Evolutionary conservation across 2,797 vertebrate genomes (phyloP).

Genomic region (Sebastes hopkinsi): DNA sequence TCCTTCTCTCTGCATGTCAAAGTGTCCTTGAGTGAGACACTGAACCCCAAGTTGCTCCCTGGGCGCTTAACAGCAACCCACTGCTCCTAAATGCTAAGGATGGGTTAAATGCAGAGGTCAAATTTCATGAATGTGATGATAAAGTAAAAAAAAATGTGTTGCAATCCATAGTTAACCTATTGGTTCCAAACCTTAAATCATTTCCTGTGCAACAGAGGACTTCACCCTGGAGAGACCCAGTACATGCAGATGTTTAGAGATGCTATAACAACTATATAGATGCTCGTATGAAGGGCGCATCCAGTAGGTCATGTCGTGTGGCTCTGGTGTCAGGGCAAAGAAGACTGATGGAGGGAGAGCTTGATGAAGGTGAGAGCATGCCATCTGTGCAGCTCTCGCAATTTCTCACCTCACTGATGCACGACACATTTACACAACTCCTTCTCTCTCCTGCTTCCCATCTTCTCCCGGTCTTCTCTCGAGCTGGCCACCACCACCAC

Average conservation of each 20-base stretch:
- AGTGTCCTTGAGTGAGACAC: not conserved
- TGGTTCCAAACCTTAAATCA: not conserved
- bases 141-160: not conserved
- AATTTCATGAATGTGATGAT: not conserved
- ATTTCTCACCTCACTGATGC: slow-evolving; percentile 82
- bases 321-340: slow-evolving; percentile 55
- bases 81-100: not conserved
- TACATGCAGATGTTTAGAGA: not conserved
- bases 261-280: not conserved
- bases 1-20: not conserved
- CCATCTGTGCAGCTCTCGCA: slow-evolving; percentile 76
- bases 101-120: not conserved
- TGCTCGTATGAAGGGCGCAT: slow-evolving; percentile 16
- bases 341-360: slow-evolving; percentile 66
- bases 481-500: slow-evolving; percentile 24
- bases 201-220: not conserved
- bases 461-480: slow-evolving; percentile 36
- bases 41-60: not conserved
- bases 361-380: slow-evolving; percentile 74
- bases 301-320: slow-evolving; percentile 61
- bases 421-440: slow-evolving; percentile 57
- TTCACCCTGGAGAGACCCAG: not conserved
- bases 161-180: not conserved
- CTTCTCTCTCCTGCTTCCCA: slow-evolving; percentile 34
- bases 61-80: not conserved